Evolutionary conservation across 2,797 vertebrate genomes (phyloP).

Genomic region (Ctenopoma multispine): DNA sequence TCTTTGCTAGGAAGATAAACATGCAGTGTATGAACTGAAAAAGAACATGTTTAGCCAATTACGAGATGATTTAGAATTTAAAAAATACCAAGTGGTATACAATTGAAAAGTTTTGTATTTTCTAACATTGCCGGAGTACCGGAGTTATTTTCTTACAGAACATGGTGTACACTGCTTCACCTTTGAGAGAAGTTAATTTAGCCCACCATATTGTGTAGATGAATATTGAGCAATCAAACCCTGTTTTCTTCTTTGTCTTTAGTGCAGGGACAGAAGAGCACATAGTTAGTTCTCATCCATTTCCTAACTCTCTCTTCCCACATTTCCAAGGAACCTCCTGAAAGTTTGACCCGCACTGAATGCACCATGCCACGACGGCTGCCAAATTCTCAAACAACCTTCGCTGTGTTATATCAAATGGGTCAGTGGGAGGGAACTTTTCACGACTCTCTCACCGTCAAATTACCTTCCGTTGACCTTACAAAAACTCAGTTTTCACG

Average conservation of each 20-base stretch:
- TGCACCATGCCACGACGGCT: constrained; percentile 86
- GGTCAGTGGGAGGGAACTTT: constrained; percentile 71
- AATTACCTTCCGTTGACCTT: constrained; percentile 88
- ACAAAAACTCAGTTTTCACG: constrained; percentile 79
- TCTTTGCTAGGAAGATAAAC: constrained; percentile 4
- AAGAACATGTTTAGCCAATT: constrained; percentile 26
- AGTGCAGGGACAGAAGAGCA: constrained; percentile 91
- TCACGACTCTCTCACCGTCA: constrained; percentile 86
- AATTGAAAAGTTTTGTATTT: constrained; percentile 84
- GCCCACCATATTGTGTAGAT: constrained; percentile 99
- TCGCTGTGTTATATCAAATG: constrained; percentile 90
- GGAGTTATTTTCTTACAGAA: constrained; percentile 99
- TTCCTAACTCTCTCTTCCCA: constrained; percentile 91
- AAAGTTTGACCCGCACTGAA: constrained; percentile 91
- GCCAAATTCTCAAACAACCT: constrained; percentile 91
- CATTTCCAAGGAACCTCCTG: constrained; percentile 90
- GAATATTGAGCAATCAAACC: constrained; percentile 99
- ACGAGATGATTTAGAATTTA: constrained; percentile 29
- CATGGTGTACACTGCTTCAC: constrained; percentile 99
- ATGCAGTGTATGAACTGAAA: constrained; percentile 14
- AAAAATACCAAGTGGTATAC: constrained; percentile 61
- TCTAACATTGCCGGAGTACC: constrained; percentile 92
- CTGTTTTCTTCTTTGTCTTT: constrained; percentile 91
- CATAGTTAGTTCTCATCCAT: constrained; percentile 93
- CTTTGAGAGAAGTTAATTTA: constrained; percentile 99